Evolutionary conservation across 2,888 invertebrate species (phyloP).

Genomic region (Hanleya hanleyi): DNA sequence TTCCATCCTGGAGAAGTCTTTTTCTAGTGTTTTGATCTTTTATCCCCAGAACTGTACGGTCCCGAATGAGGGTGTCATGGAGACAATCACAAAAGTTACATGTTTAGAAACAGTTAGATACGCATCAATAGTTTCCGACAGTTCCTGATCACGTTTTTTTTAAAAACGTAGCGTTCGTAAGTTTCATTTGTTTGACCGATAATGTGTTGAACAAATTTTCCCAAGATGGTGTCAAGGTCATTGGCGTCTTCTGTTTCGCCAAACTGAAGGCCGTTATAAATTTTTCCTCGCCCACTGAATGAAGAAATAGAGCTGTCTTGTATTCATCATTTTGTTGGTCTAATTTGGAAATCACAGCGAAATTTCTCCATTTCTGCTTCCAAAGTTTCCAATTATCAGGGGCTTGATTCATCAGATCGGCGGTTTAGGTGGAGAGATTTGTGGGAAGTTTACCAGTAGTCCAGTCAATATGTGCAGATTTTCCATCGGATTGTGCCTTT

Average conservation of each 20-base stretch:
- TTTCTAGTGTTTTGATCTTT: not conserved
- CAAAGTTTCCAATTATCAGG: not conserved
- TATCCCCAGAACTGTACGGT: not conserved
- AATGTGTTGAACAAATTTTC: not conserved
- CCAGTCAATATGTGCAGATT: too few species aligned
- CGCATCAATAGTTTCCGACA: not conserved
- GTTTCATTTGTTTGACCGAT: not conserved
- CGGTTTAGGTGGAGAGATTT: not conserved
- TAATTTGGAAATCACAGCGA: not conserved
- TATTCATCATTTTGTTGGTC: not conserved
- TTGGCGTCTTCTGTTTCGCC: not conserved
- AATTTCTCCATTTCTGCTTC: not conserved
- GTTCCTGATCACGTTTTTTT: not conserved
- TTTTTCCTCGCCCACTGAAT: not conserved
- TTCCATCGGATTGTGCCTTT: too few species aligned
- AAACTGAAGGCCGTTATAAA: not conserved
- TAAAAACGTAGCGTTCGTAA: slow-evolving; percentile 3
- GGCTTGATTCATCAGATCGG: not conserved
- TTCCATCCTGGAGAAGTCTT: not conserved
- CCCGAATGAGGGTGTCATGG: not conserved
- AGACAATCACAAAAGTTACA: slow-evolving; percentile 10
- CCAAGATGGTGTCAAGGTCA: not conserved
- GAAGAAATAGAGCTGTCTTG: not conserved
- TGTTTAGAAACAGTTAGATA: not conserved
- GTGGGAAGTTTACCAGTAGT: too few species aligned